phyloP scores from a whole-genome alignment of 30 jellyfish, hydroid and myxozoan genomes.

The Haliclystus octoradiatus region DNA sequence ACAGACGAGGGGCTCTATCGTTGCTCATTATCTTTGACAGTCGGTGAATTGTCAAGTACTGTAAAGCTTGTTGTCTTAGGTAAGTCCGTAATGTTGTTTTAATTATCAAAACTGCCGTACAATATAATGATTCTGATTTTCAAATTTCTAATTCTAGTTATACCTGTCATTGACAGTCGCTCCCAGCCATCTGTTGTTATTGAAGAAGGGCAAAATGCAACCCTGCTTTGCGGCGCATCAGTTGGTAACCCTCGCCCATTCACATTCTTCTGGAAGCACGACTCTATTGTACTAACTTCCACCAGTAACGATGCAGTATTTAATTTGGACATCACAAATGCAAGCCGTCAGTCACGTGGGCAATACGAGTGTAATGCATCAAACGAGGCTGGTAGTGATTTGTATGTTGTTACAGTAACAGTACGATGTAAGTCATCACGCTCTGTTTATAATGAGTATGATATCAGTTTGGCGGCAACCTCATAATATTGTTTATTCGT shows the following conservation, averaged over 20 bases:
- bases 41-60: constrained; percentile 20
- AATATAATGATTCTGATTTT: too few species aligned
- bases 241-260: constrained; percentile 84
- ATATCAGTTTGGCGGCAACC: not conserved
- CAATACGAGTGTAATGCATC: constrained; percentile 10
- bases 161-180: constrained; percentile 25
- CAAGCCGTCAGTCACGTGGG: constrained; percentile 17
- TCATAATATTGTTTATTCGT: not conserved
- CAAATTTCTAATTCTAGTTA: constrained; percentile 1
- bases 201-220: constrained; percentile 39
- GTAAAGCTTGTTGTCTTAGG: constrained; percentile 36
- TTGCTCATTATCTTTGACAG: constrained; percentile 6
- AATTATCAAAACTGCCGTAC: not conserved
- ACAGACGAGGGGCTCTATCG: constrained; percentile 39
- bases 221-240: constrained; percentile 48
- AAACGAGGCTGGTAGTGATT: constrained; percentile 17
- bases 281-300: too few species aligned
- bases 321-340: constrained; percentile 4
- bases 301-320: not conserved
- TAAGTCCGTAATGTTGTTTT: constrained; percentile 3
- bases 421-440: constrained; percentile 24
- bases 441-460: too few species aligned
- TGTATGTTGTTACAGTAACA: not conserved
- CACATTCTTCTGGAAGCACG: constrained; percentile 67
- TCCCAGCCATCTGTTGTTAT: constrained; percentile 13